A percentile compares a stretch with the other conserved stretches of the same genome.
Conservation (phyloP, 2,797 vertebrate species). For the Sebastes alutus region DNA sequence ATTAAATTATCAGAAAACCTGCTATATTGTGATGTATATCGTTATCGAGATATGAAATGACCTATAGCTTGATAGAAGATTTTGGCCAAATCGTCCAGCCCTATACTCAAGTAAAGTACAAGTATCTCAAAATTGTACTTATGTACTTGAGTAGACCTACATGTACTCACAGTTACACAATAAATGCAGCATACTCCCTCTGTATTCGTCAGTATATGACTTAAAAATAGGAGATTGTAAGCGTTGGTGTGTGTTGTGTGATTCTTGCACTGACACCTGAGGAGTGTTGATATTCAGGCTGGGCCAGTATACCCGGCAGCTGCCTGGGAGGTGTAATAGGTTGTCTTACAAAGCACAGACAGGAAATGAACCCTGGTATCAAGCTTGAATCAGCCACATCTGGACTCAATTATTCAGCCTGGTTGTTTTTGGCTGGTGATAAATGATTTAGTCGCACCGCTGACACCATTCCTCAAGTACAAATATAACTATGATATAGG, state of each 20-base stretch:
- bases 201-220: not conserved
- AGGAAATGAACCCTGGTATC: conserved; percentile 99
- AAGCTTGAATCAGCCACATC: conserved; percentile 94
- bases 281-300: conserved; percentile 92
- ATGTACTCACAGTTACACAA: not conserved
- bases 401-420: conserved; percentile 93
- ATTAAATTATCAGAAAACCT: too few species aligned
- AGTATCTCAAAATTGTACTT: not conserved
- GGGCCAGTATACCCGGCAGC: conserved; percentile 86
- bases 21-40: too few species aligned
- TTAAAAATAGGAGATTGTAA: conserved; percentile 4
- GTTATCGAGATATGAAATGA: too few species aligned
- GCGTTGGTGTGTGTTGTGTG: conserved; percentile 55
- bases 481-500: conserved; percentile 72
- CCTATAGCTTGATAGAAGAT: too few species aligned
- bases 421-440: conserved; percentile 95
- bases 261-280: conserved; percentile 79
- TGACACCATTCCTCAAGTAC: conserved; percentile 86
- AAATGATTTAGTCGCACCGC: conserved; percentile 94
- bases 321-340: conserved; percentile 96
- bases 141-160: not conserved
- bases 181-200: not conserved
- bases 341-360: conserved; percentile 96
- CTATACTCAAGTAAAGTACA: not conserved
- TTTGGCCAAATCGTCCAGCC: too few species aligned